A percentile compares a stretch with the other conserved stretches of the same genome.
Evolutionary conservation across 2,113 vertebrate species (phyloP).

Genomic region (Climacteris rufus): DNA sequence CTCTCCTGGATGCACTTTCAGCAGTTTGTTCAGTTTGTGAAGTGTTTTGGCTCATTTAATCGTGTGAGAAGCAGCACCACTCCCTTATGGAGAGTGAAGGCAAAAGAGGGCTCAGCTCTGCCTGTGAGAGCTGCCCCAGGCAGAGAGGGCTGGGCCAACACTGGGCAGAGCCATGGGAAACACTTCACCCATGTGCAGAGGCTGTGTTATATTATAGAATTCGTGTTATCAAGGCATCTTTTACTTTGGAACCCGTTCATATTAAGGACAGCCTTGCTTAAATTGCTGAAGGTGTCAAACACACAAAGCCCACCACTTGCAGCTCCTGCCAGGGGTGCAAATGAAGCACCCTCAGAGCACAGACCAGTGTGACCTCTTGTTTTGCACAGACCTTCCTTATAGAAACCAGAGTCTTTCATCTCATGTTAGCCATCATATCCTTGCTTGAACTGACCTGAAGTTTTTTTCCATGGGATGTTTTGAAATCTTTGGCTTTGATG

Average conservation of each 20-base stretch:
- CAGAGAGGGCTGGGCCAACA: neutral
- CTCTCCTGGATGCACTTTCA: neutral
- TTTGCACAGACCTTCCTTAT: neutral
- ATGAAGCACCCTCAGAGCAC: neutral
- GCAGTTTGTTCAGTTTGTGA: neutral
- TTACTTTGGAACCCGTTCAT: neutral
- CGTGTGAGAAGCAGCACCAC: neutral
- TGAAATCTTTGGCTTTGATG: conserved; percentile 44
- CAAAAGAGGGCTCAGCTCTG: neutral
- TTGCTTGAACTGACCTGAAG: neutral
- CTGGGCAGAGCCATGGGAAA: neutral
- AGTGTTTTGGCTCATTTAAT: neutral
- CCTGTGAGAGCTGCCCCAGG: neutral
- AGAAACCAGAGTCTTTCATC: neutral
- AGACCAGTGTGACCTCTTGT: neutral
- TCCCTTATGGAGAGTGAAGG: neutral
- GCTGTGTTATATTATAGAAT: too few species aligned
- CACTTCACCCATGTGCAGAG: neutral
- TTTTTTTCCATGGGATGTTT: neutral
- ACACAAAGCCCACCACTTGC: neutral
- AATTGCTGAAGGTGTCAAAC: neutral
- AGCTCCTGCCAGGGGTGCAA: neutral
- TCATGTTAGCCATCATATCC: neutral
- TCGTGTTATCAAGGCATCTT: neutral
- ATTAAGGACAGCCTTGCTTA: neutral